Evolutionary conservation across 2,797 vertebrate genomes (phyloP).

Genomic region (Peromyscus eremicus): DNA sequence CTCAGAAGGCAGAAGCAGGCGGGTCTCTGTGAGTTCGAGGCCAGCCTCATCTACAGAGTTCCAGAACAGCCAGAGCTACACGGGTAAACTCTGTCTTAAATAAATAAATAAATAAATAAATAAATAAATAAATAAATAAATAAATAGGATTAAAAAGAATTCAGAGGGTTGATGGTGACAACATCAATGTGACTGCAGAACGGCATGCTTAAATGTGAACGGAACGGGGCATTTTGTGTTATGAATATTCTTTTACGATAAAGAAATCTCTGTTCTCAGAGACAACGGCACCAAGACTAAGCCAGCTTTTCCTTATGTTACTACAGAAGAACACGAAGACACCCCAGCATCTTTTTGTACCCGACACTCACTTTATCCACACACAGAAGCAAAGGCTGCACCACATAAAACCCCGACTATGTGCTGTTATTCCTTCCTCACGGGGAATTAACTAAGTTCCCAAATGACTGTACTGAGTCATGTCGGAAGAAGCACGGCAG

Average conservation of each 20-base stretch:
- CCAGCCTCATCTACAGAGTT: not conserved
- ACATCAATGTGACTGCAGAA: not conserved
- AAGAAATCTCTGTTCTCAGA: not conserved
- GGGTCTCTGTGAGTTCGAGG: not conserved
- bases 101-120: not conserved
- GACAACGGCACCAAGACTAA: not conserved
- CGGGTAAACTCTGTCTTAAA: not conserved
- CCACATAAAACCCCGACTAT: not conserved
- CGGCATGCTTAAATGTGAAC: not conserved
- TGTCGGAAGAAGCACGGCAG: not conserved
- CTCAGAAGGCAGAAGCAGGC: not conserved
- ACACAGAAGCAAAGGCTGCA: conserved; percentile 7
- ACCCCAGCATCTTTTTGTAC: not conserved
- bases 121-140: not conserved
- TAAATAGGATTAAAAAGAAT: not conserved
- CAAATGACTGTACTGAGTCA: not conserved
- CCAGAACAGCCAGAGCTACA: not conserved
- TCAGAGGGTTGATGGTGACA: not conserved
- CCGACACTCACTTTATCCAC: not conserved
- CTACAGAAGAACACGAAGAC: not conserved
- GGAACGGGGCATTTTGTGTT: conserved; percentile 5
- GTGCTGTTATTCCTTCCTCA: not conserved
- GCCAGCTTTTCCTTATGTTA: conserved; percentile 11
- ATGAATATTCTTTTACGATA: conserved; percentile 4
- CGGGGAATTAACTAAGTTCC: not conserved